phyloP scores from a whole-genome alignment of 1,140 invertebrate genomes.

The Aphidius gifuensis region DNA sequence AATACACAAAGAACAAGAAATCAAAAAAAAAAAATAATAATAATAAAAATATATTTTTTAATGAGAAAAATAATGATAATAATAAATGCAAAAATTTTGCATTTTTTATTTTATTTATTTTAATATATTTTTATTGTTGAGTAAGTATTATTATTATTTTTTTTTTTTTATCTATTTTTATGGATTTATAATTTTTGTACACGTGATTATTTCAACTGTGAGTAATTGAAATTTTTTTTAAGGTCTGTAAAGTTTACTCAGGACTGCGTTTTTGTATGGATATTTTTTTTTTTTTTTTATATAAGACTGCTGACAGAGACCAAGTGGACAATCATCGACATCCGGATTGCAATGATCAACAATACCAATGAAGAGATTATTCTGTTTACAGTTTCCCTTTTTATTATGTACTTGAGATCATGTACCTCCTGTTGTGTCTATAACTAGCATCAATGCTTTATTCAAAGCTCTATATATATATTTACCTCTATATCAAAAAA shows the following conservation, averaged over 20 bases:
- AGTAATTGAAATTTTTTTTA: conserved; percentile 2
- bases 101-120: too few relatives aligned
- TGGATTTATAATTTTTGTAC: not conserved
- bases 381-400: conserved; percentile 21
- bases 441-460: too few relatives aligned
- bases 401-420: not conserved
- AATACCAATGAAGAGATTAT: conserved; percentile 15
- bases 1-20: too few relatives aligned
- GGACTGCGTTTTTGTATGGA: not conserved
- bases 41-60: too few relatives aligned
- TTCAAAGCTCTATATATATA: too few relatives aligned
- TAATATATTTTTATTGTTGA: too few relatives aligned
- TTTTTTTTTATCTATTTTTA: not conserved
- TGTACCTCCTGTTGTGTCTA: too few relatives aligned
- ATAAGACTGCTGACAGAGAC: conserved; percentile 15
- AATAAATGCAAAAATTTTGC: too few relatives aligned
- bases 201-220: not conserved
- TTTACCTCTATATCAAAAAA: too few relatives aligned
- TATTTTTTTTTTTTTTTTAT: conserved; percentile 23
- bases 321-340: conserved; percentile 39
- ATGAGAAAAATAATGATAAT: too few relatives aligned
- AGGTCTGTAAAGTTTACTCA: not conserved
- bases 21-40: too few relatives aligned
- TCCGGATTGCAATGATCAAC: conserved; percentile 22
- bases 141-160: not conserved